Base-by-base conservation (phyloP, 2,797 vertebrate genomes). In the Platyrinchus mystaceus region DNA sequence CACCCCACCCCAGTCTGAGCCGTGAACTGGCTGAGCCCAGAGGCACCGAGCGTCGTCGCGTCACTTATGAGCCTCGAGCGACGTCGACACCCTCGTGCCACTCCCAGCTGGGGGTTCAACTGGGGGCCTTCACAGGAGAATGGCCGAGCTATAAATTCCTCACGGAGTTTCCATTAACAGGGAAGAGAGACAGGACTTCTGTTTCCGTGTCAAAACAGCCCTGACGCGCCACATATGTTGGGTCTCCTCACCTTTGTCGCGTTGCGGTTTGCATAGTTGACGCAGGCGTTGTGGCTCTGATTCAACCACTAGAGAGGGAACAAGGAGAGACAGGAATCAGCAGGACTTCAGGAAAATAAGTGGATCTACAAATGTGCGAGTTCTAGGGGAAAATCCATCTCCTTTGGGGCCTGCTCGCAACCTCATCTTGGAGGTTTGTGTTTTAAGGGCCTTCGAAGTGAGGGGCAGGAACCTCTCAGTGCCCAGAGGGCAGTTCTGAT, bases 251-350 rank as follows among this genome's bases (percentile, higher is more conserved):
- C 99, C 99, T 99, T 98, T 46, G 98, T 98, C 56, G 99, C 99
- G 9, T 99, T 99, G 84, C 99, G 98, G 98, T 99, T 99, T 98
- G 98, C 98, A 98, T 99, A 99, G 98, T 99, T 99, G 74, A 99
- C 99, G 86, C 99, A 99, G 60, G 99, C 99, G 0, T 99, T 99
- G 97, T 99, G 99, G 97, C 99, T 99, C 97, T 99, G 99, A 96
- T 99, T 99, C 97, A 99, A 97, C 98, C 98, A 99, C 99, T 99
- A 71, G 13, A 95, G 73, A 39, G 79, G 69, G 94, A 83, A 89
- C 23, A 82, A 36, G 63, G 34, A 81, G 88, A 84, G 70, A 55
- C 7, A n/a, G 53, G 36, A 3, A 12, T 69, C 32, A 89, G 66
- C 20, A 50, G 9, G 18, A 30, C 49, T 55, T 52, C 64, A 36